Conservation (phyloP, 2,797 vertebrate genomes). For the Cephalopachus bancanus region DNA sequence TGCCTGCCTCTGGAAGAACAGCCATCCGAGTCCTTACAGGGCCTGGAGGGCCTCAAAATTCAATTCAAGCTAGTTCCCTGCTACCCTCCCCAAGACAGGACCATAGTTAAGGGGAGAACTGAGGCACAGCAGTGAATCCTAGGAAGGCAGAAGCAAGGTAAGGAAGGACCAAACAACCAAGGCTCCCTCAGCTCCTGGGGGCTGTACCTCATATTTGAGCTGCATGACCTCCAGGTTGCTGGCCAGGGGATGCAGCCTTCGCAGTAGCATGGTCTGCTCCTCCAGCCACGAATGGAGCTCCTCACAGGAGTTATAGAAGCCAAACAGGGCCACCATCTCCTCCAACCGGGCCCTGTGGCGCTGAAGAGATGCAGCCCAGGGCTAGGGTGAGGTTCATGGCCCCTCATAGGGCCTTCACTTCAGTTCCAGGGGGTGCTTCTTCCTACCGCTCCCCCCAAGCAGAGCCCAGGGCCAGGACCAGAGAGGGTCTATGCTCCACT, state of each 20-base stretch:
- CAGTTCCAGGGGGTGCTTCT: not conserved
- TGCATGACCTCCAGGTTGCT: conserved; percentile 90
- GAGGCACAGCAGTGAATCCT: not conserved
- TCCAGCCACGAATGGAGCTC: conserved; percentile 95
- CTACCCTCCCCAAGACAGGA: not conserved
- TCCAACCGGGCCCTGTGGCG: conserved; percentile 90
- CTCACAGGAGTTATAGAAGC: conserved; percentile 91
- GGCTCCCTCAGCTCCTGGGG: not conserved
- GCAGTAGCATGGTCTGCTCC: conserved; percentile 92
- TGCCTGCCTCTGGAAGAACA: not conserved
- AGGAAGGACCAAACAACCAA: too few relatives aligned
- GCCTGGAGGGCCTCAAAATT: not conserved
- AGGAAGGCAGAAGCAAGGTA: not conserved
- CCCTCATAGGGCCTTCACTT: rapidly evolving
- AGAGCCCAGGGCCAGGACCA: not conserved
- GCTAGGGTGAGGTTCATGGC: not conserved
- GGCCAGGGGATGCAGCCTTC: conserved; percentile 88
- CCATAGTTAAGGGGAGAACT: rapidly evolving
- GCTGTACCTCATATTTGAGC: conserved; percentile 93
- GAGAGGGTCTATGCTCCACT: too few relatives aligned
- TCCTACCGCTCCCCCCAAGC: not conserved
- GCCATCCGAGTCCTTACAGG: not conserved
- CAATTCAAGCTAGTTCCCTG: not conserved
- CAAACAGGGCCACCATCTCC: conserved; percentile 91
- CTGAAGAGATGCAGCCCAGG: conserved; percentile 84